Evolutionary conservation across 2,113 vertebrate genomes (phyloP).

Genomic region (Orientallactaga bullata): DNA sequence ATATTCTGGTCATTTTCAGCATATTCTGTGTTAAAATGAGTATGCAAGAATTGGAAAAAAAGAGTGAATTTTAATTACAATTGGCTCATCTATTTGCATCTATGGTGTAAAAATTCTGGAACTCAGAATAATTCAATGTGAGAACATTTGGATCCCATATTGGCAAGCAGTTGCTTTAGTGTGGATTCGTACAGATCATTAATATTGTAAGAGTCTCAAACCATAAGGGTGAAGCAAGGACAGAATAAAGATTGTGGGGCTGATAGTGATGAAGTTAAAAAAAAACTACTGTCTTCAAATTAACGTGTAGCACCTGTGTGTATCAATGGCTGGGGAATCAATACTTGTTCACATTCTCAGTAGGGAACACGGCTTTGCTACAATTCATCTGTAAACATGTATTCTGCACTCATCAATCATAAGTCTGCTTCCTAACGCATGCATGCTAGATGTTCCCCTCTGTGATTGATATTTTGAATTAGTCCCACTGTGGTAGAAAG

Average conservation of each 20-base stretch:
- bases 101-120: conserved; percentile 59
- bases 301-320: conserved; percentile 43
- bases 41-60: conserved; percentile 12
- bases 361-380: conserved; percentile 6
- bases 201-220: conserved; percentile 55
- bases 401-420: conserved; percentile 38
- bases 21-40: background rate
- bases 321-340: conserved; percentile 27
- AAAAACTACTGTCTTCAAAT: conserved; percentile 35
- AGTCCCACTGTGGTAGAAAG: conserved; percentile 46
- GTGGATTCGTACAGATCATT: conserved; percentile 60
- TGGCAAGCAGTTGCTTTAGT: conserved; percentile 59
- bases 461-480: conserved; percentile 59
- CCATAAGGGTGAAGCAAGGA: conserved; percentile 56
- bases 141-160: conserved; percentile 70
- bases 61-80: conserved; percentile 39
- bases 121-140: conserved; percentile 44
- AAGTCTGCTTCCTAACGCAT: conserved; percentile 45
- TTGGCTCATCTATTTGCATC: conserved; percentile 42
- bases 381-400: background rate
- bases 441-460: background rate
- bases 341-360: conserved; percentile 60
- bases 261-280: conserved; percentile 51
- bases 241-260: background rate
- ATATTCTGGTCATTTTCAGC: conserved; percentile 3